Base-by-base conservation (phyloP, 1,140 invertebrate genomes). In the Tribolium castaneum region DNA sequence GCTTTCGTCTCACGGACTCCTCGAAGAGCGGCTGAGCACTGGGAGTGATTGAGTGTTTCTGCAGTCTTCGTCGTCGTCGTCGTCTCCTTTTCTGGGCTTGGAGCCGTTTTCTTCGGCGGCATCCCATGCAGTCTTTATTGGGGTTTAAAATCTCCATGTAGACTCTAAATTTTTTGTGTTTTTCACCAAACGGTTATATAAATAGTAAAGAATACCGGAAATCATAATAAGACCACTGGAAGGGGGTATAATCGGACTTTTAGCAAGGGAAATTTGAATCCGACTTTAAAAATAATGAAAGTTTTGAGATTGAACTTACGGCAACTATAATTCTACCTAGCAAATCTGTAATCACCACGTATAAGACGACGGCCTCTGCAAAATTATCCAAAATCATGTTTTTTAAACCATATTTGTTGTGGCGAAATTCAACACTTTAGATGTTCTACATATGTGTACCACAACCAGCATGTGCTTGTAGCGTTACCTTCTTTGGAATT, bases 161-260 rank as follows among this genome's bases (percentile, higher is more conserved):
- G 50, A 70, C 56, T 16, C 52, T 70, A 73, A 87, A 87, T n/a
- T 80, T 16, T 59, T 75, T 6, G 74, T 56, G 22, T 66, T 72
- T 73, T 49, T 81, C 3, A 45, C 54, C n/a, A 81, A 19, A 34
- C 75, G 76, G 10, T 78, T 74, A 25, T 81, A 80, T 9, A 80
- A 10, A 50, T 56, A 81, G n/a, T 52, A 77, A 13, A 80, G 30
- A 7, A 70, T 76, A 9, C 78, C 78, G 6, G 80, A 81, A 6
- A 80, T 51, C 9, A 81, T n/a, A 25, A 70, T 62, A 9, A 78
- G 35, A 7, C 25, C 25, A 12, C 4, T 34, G 10, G 59, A 35
- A n/a, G 22, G 6, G 3, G 59, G 25, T 12, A 35, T 5, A 25
- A 12, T 10, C 9, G 59, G 14, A 35, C 6, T 35, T 35, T 30